Evolutionary conservation across 2,888 invertebrate genomes (phyloP), one percentile per base, ranked within the genome.

Genomic region (Lasius fuliginosus): DNA sequence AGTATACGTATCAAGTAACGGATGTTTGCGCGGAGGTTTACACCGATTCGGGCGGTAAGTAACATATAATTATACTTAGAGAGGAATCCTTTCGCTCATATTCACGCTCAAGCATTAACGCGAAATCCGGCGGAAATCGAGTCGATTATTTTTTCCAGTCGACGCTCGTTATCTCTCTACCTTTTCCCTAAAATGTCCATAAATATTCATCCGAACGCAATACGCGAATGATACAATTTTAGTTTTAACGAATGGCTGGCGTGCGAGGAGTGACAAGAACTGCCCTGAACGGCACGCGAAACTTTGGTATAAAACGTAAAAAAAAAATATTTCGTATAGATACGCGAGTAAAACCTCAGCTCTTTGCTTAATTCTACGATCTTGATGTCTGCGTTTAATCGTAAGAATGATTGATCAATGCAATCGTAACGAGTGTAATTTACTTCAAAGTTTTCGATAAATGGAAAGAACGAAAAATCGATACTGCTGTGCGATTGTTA

Each of bases 251-350:
- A 73, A 73, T 73, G 27, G 46, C 60, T 81, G 60, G 79, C 73
- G 49, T 81, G 79, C 79, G 36, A 27, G 36, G 46, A 60, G 49
- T 81, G 79, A 81, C 73, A 81, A 79, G 33, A 73, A 36, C n/a
- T 60, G 27, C 46, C 1, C 60, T 8, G 11, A 36, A 36, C 46
- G 73, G 46, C 73, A 81, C 73, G 79, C 73, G 60, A 81, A 73
- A 73, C n/a, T 58, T 79, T 81, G n/a, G 36, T 81, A 81, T 73
- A 46, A 60, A 33, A 71, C 18, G 33, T 49, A 40, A 36, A 53
- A 53, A 53, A 56, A 68, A 33, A 46, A 68, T 18, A 2, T 30
- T 56, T 30, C 40, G 15, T 42, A 15, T 53, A 15, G 65, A 67
- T 6, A 27, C 11, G 36, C 5, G 8, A 27, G 33, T 8, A 12